These are phyloP conservation scores for Parazoanthus swiftii DNA, from an alignment of 92 coral and sea anemone species.

Conservation along the genomic window DNA sequence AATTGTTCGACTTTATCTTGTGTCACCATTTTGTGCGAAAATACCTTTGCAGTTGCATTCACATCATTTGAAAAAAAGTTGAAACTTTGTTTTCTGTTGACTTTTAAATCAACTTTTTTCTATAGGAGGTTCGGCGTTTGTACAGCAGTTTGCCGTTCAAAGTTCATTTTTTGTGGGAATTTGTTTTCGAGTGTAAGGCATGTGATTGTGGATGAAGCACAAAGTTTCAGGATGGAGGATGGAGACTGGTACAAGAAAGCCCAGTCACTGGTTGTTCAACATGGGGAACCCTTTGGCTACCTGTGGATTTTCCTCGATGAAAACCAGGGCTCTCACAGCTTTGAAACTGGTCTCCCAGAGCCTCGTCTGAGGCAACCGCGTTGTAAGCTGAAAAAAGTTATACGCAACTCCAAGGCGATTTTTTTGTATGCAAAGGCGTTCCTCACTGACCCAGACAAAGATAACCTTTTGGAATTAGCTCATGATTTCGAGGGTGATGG, in stretches of 20 bases:
- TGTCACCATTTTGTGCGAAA: too few relatives aligned
- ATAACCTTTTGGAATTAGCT: not conserved
- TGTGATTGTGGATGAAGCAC: constrained; percentile 16
- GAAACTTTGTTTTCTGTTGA: not conserved
- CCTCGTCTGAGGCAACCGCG: not conserved
- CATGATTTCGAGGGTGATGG: constrained; percentile 1
- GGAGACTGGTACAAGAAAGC: constrained; percentile 7
- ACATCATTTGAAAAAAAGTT: not conserved
- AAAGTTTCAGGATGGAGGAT: not conserved
- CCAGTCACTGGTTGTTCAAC: not conserved
- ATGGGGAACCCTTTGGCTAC: not conserved
- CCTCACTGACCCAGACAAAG: not conserved
- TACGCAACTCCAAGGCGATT: not conserved
- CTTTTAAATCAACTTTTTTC: too few relatives aligned
- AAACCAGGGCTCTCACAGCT: not conserved
- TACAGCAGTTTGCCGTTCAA: not conserved
- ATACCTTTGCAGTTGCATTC: not conserved
- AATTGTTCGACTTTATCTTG: too few relatives aligned
- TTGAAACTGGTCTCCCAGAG: constrained; percentile 10
- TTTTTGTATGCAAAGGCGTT: not conserved
- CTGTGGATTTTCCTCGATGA: not conserved
- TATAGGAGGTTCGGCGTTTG: not conserved
- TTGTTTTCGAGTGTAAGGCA: not conserved
- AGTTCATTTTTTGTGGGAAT: not conserved
- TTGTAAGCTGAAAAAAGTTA: not conserved